phyloP scores from a whole-genome alignment of 2,888 invertebrate genomes.

The Folsomia candida region DNA sequence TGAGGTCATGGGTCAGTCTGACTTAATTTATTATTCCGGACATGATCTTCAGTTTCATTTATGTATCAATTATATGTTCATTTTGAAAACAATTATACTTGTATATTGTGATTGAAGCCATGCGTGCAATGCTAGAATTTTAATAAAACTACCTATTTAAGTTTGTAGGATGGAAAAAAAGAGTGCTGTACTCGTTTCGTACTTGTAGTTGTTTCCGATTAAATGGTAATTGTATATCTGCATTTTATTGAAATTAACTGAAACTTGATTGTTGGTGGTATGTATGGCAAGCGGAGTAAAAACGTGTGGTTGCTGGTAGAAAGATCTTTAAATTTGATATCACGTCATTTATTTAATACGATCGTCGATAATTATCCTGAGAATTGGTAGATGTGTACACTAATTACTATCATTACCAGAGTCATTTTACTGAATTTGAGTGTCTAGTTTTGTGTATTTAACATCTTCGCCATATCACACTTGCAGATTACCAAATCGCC shows the following conservation, averaged over 20 bases:
- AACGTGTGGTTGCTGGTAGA: neutral
- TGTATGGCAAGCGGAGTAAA: neutral
- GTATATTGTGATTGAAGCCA: neutral
- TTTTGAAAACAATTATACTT: conserved; percentile 14
- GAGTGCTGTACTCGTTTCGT: neutral
- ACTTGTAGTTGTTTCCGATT: neutral
- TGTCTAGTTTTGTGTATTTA: conserved; percentile 11
- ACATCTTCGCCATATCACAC: conserved; percentile 9
- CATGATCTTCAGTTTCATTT: conserved; percentile 33
- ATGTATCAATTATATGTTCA: conserved; percentile 40
- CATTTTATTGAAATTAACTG: neutral
- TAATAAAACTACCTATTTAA: neutral
- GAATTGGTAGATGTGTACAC: conserved; percentile 16
- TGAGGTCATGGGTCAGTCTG: conserved; percentile 32
- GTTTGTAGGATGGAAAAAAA: neutral
- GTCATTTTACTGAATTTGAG: conserved; percentile 18
- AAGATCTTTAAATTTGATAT: neutral
- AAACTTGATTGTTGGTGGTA: neutral
- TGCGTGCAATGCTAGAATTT: conserved; percentile 5
- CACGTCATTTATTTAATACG: neutral
- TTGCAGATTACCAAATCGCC: conserved; percentile 1
- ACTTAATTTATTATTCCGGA: conserved; percentile 45
- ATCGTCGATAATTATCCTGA: conserved; percentile 28
- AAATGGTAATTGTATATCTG: neutral
- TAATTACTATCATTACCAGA: conserved; percentile 25